These are phyloP conservation scores for Troides aeacus DNA, from an alignment of 2,888 invertebrate genomes.

Conservation along the genomic window DNA sequence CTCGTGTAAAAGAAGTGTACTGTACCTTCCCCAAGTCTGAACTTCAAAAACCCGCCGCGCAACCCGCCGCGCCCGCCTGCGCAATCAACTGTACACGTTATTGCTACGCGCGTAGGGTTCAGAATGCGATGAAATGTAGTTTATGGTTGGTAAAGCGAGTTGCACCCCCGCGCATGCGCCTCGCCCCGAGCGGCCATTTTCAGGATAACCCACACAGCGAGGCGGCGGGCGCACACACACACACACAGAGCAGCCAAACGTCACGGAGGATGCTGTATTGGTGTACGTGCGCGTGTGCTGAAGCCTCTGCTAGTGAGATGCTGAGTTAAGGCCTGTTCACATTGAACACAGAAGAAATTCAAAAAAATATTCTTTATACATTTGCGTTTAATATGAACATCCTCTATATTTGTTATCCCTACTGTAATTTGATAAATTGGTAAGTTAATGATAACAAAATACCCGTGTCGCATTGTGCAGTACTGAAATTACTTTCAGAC, in stretches of 20 bases:
- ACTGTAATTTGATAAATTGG: no score
- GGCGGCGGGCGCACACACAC: slow-evolving; percentile 34
- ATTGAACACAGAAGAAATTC: slow-evolving; percentile 31
- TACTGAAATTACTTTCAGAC: no score
- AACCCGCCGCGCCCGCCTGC: no score
- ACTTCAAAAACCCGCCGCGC: slow-evolving; percentile 68
- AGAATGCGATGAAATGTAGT: slow-evolving; percentile 29
- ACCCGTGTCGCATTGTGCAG: no score
- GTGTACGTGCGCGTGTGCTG: slow-evolving; percentile 36
- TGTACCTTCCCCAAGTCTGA: slow-evolving; percentile 70
- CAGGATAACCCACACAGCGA: slow-evolving; percentile 58
- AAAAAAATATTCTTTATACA: no score
- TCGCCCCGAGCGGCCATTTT: slow-evolving; percentile 66
- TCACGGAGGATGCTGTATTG: slow-evolving; percentile 43
- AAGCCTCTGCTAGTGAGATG: slow-evolving; percentile 59
- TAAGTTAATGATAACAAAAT: no score
- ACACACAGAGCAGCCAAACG: slow-evolving; percentile 49
- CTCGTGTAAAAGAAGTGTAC: slow-evolving; percentile 52
- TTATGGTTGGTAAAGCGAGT: slow-evolving; percentile 20
- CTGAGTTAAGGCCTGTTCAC: slow-evolving; percentile 59
- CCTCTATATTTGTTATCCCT: background rate
- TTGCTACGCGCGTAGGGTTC: slow-evolving; percentile 10
- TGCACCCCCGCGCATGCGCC: slow-evolving; percentile 57
- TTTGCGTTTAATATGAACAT: no score
- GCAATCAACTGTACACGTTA: slow-evolving; percentile 31